phyloP scores from a whole-genome alignment of 2,797 vertebrate genomes.

The Acanthiza pusilla region DNA sequence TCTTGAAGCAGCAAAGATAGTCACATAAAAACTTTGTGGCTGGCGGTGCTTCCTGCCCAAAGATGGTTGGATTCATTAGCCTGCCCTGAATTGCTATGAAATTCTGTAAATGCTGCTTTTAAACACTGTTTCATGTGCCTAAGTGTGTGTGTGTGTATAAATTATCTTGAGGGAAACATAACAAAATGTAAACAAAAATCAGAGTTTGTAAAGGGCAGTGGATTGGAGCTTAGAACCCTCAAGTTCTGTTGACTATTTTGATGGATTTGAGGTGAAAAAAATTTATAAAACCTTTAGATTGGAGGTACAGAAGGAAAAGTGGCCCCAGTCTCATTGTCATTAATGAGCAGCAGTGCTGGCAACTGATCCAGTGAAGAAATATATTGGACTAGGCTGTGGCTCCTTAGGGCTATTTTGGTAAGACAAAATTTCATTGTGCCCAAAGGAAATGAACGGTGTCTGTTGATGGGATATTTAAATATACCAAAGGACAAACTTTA shows the following conservation, averaged over 20 bases:
- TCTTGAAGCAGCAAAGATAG: conserved; percentile 42
- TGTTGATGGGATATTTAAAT: neutral
- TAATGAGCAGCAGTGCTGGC: neutral
- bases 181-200: neutral
- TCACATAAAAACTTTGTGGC: neutral
- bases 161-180: neutral
- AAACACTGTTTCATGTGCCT: neutral
- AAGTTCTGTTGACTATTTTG: neutral
- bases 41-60: neutral
- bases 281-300: neutral
- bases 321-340: neutral
- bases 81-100: neutral
- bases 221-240: neutral
- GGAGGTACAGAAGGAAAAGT: neutral
- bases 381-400: neutral
- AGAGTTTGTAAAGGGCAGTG: neutral
- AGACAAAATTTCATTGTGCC: neutral
- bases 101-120: neutral
- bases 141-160: neutral
- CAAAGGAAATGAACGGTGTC: neutral
- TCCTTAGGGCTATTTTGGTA: neutral
- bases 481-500: neutral
- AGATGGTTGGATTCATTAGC: neutral
- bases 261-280: neutral
- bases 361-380: neutral